Evolutionary conservation across 1,140 invertebrate genomes (phyloP).

Genomic region (Riptortus pedestris): DNA sequence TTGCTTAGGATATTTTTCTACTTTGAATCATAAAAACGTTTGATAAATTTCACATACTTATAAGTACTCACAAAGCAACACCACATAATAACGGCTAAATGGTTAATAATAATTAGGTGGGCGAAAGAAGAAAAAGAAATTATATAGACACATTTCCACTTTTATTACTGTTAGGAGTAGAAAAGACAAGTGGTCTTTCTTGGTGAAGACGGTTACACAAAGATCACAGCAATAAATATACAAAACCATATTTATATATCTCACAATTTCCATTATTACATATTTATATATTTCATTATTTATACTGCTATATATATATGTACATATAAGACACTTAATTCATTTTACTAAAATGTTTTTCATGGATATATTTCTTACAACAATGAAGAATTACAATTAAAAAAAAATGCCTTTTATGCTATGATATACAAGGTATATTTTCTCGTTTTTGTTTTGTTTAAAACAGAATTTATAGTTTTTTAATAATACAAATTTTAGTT

Average conservation of each 20-base stretch:
- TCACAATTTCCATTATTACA: constrained; percentile 6
- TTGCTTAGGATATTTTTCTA: too few relatives aligned
- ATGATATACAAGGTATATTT: constrained; percentile 7
- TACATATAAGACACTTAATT: constrained; percentile 21
- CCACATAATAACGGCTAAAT: too few relatives aligned
- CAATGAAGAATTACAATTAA: too few relatives aligned
- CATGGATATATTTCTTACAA: neutral
- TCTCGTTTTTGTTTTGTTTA: too few relatives aligned
- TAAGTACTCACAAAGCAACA: too few relatives aligned
- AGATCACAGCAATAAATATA: constrained; percentile 26
- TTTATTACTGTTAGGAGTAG: constrained; percentile 24
- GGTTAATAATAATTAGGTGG: too few relatives aligned
- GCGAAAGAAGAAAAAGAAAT: too few relatives aligned
- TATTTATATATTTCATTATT: constrained; percentile 18
- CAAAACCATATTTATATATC: constrained; percentile 23
- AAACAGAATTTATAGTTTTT: too few relatives aligned
- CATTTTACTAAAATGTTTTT: constrained; percentile 5
- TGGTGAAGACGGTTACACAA: constrained; percentile 24
- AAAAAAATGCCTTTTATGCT: neutral
- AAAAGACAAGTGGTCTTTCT: constrained; percentile 21
- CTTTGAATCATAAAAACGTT: too few relatives aligned
- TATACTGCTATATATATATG: constrained; percentile 17
- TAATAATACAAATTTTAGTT: too few relatives aligned
- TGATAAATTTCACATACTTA: too few relatives aligned
- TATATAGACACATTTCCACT: constrained; percentile 24